phyloP scores from a whole-genome alignment of 2,888 invertebrate genomes.

The Cynaeus angustus region DNA sequence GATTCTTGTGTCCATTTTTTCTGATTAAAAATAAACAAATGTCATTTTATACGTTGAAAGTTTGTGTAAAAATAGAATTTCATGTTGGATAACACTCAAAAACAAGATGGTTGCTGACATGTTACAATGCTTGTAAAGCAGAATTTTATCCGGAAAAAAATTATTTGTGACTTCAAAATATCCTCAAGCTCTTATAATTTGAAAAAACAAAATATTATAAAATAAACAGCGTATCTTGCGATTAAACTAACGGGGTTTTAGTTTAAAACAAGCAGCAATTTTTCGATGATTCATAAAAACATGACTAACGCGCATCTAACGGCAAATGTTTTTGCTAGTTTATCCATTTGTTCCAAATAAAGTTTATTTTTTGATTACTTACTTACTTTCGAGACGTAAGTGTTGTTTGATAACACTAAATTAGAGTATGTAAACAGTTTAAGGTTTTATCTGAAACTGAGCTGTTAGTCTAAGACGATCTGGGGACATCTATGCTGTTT shows the following conservation, averaged over 20 bases:
- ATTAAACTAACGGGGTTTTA: constrained; percentile 22
- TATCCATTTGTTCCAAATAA: background rate
- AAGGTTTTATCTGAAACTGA: constrained; percentile 52
- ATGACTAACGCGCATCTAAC: constrained; percentile 46
- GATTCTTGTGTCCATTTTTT: constrained; percentile 68
- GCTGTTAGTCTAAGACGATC: constrained; percentile 62
- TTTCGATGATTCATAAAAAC: constrained; percentile 51
- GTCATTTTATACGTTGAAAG: constrained; percentile 64
- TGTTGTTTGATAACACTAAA: constrained; percentile 33
- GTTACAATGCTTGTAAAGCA: constrained; percentile 61
- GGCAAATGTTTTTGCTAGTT: constrained; percentile 21
- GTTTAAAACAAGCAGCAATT: constrained; percentile 45
- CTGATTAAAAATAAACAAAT: constrained; percentile 66
- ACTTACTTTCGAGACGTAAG: constrained; percentile 21
- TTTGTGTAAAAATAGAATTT: constrained; percentile 69
- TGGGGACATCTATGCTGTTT: constrained; percentile 71
- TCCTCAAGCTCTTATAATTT: constrained; percentile 5
- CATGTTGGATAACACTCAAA: constrained; percentile 70
- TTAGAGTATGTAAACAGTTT: constrained; percentile 46
- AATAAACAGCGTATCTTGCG: background rate
- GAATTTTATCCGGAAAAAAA: constrained; percentile 27
- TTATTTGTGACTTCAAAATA: background rate
- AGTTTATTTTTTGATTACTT: constrained; percentile 1
- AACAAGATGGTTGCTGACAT: constrained; percentile 68
- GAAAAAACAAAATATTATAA: background rate